These are phyloP conservation scores for Orchesella cincta DNA, from an alignment of 1,140 invertebrate genomes.

Conservation along the genomic window DNA sequence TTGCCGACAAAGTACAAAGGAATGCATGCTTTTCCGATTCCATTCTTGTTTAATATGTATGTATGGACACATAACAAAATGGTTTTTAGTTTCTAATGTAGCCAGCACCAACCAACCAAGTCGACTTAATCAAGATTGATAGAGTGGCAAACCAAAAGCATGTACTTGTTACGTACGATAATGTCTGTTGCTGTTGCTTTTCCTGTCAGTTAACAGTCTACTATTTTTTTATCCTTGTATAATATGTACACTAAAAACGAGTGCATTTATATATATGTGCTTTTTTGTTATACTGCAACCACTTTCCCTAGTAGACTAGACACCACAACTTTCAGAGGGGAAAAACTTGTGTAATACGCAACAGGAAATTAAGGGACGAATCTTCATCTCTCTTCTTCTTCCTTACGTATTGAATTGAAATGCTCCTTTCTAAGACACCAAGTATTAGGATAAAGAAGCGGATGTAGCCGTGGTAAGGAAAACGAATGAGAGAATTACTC, in stretches of 20 bases:
- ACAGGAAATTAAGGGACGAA: too few relatives aligned
- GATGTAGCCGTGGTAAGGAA: too few relatives aligned
- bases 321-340: too few relatives aligned
- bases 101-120: slow-evolving; percentile 1
- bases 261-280: not conserved
- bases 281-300: not conserved
- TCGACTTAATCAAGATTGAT: slow-evolving; percentile 15
- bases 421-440: not conserved
- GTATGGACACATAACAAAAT: too few relatives aligned
- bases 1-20: too few relatives aligned
- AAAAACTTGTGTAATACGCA: too few relatives aligned
- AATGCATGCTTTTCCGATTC: too few relatives aligned
- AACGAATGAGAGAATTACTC: too few relatives aligned
- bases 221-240: not conserved
- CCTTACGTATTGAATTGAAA: slow-evolving; percentile 12
- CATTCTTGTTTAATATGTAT: too few relatives aligned
- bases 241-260: not conserved
- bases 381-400: too few relatives aligned
- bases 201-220: not conserved
- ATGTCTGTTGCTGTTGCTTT: not conserved
- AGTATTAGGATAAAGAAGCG: not conserved
- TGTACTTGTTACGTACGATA: not conserved
- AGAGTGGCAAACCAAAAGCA: not conserved
- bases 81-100: too few relatives aligned
- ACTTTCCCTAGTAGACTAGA: too few relatives aligned